Percentiles rank a stretch among this genome's conserved stretches.
Conservation (phyloP, 2,888 invertebrate species). For the Carcina quercana region DNA sequence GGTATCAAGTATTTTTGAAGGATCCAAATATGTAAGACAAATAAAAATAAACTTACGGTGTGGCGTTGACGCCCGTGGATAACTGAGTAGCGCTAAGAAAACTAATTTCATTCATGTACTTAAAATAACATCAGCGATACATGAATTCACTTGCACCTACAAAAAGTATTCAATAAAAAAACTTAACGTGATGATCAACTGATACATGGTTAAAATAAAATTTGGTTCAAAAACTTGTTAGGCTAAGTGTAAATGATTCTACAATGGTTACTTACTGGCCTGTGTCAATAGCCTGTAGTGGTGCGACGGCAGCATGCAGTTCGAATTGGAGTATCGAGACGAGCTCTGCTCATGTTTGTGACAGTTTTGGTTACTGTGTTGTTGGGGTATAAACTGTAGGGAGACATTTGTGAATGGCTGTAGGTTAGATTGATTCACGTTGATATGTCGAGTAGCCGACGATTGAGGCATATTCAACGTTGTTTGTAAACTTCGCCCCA, state of each 20-base stretch:
- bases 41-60: constrained; percentile 61
- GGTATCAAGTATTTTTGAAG: too few species aligned
- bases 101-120: too few species aligned
- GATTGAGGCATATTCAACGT: constrained; percentile 48
- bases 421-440: constrained; percentile 44
- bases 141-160: too few species aligned
- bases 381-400: constrained; percentile 42
- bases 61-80: constrained; percentile 69
- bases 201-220: too few species aligned
- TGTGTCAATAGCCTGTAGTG: constrained; percentile 54
- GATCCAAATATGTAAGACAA: too few species aligned
- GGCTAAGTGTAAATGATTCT: too few species aligned
- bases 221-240: too few species aligned
- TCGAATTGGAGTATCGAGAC: constrained; percentile 46
- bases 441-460: constrained; percentile 37
- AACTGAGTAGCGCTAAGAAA: constrained; percentile 60
- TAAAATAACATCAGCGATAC: too few species aligned
- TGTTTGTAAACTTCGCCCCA: constrained; percentile 51
- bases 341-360: constrained; percentile 48
- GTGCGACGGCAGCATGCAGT: constrained; percentile 49
- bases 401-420: constrained; percentile 45
- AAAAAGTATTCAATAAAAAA: too few species aligned
- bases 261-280: constrained; percentile 51
- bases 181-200: constrained; percentile 1
- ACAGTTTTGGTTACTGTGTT: constrained; percentile 33